Percentiles rank a stretch among this genome's conserved stretches.
These are phyloP conservation scores for Ahaetulla prasina DNA, from an alignment of 2,113 vertebrate species.

Conservation along the genomic window DNA sequence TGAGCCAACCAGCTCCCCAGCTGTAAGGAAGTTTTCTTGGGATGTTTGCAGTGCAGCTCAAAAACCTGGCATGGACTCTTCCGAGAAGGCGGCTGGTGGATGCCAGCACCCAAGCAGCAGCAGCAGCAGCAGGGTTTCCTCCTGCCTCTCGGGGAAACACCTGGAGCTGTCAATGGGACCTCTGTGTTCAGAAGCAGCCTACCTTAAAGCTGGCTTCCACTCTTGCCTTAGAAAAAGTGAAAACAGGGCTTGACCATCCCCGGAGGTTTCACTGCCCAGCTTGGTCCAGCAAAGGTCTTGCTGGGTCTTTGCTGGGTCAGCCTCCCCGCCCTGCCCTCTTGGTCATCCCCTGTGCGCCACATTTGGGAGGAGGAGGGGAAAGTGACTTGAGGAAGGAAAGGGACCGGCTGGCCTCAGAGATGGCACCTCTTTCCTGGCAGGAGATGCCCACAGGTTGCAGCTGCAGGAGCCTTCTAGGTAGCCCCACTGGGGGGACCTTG, in stretches of 20 bases:
- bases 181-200: not conserved
- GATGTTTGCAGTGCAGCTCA: constrained; percentile 60
- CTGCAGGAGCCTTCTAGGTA: rapidly evolving
- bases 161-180: not conserved
- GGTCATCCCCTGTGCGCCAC: not conserved
- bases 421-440: not conserved
- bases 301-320: too few species aligned
- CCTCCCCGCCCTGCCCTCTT: not conserved
- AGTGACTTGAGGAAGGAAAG: not conserved
- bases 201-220: not conserved
- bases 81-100: rapidly evolving
- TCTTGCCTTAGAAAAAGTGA: not conserved
- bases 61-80: constrained; percentile 73
- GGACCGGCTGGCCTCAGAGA: not conserved
- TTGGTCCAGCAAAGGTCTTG: not conserved
- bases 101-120: not conserved
- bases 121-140: not conserved
- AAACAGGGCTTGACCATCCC: not conserved
- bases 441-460: not conserved
- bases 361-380: too few species aligned
- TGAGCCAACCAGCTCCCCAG: constrained; percentile 48
- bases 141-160: not conserved
- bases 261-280: not conserved
- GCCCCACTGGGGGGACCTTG: too few species aligned
- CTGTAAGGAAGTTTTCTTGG: constrained; percentile 40